These are phyloP conservation scores for Sparus aurata DNA, from an alignment of 2,797 vertebrate genomes.

Conservation along the genomic window DNA sequence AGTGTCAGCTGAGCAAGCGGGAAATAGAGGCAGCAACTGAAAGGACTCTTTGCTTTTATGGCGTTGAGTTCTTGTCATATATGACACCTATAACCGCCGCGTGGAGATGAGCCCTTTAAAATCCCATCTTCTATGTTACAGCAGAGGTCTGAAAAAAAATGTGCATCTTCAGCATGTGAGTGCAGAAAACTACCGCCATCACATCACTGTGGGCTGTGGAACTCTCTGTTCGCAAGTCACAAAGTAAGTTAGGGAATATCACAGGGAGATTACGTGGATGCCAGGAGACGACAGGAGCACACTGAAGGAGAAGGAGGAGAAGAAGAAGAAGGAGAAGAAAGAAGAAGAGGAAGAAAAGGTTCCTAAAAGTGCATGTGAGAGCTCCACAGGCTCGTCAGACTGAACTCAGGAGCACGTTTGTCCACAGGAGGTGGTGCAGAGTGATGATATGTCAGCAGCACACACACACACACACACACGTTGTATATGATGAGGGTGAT, in stretches of 20 bases:
- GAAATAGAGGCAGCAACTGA: constrained; percentile 28
- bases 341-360: no score
- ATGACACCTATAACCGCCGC: background rate
- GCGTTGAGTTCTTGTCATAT: background rate
- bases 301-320: background rate
- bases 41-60: constrained; percentile 3
- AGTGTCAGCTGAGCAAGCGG: constrained; percentile 52
- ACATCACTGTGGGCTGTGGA: background rate
- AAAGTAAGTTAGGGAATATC: constrained; percentile 2
- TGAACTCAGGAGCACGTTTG: background rate
- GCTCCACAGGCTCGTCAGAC: background rate
- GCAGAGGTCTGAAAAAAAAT: background rate
- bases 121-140: background rate
- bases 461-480: background rate
- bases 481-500: background rate
- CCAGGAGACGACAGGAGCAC: background rate
- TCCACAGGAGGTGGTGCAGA: background rate
- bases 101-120: background rate
- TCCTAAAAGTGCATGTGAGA: constrained; percentile 25
- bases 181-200: background rate
- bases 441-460: background rate
- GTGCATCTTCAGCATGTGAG: background rate
- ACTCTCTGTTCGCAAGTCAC: background rate
- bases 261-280: background rate
- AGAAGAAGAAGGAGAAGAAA: no score